Evolutionary conservation across 2,113 vertebrate species (phyloP), one percentile per base, ranked within the genome.

Genomic region (Trematocara marginatum): DNA sequence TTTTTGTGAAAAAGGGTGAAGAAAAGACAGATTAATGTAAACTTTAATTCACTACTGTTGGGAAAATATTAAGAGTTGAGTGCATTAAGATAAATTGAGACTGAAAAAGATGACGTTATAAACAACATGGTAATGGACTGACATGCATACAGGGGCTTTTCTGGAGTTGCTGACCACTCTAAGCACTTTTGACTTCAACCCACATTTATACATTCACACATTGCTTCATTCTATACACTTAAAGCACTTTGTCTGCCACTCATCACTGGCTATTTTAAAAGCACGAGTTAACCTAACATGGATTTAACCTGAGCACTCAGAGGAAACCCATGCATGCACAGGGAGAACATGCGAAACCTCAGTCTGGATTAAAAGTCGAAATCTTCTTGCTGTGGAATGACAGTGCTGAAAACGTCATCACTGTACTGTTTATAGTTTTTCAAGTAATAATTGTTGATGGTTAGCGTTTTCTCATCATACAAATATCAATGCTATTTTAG

Each of bases 301-400:
- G 23, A 47, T 74, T 16, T 47, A 7, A 18, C 42, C 23, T 29
- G 42, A 74, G 40, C 1, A 0, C 0, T 47, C 42, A 31, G 42
- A 18, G 69, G 69, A 74, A 47, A 29, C 42, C 23, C 4, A 29
- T 29, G 9, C 42, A 15, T 6, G 23, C 20, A 47, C 13, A 74
- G 40, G 66, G 5, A 47, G 13, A 74, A 1, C 40, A 29, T 10
- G 40, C 1, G 0, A 47, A 16, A 47, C 13, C 23, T 2, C 13
- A 45, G 23, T 45, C 3, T 6, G 40, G 45, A 31, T 76, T 31
- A 3, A 26, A 71, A 76, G 45, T 31, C 0, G 4, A 29, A 1
- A 31, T 29, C 23, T 29, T 1, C 8, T 31, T n/a, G 1, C 9
- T 49, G 3, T 3, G 42, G 9, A 47, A 10, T 31, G 42, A 31